phyloP scores from a whole-genome alignment of 2,797 vertebrate species.

The Labeo calbasu region DNA sequence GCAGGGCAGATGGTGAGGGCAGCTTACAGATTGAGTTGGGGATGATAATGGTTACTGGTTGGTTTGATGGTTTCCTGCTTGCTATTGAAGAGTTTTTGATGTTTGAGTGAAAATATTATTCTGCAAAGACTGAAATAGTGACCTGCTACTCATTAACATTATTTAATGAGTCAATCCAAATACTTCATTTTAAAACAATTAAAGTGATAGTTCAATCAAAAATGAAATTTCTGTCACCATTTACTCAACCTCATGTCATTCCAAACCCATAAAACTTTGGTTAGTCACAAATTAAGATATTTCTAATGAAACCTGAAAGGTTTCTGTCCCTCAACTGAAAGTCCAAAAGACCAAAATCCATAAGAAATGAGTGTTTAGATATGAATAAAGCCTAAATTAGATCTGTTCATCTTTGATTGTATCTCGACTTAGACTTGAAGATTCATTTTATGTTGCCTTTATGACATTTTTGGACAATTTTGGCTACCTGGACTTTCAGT shows the following conservation, averaged over 20 bases:
- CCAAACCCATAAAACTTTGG: not conserved
- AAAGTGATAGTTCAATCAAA: not conserved
- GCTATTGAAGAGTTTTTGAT: constrained; percentile 29
- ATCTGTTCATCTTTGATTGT: not conserved
- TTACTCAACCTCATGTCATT: not conserved
- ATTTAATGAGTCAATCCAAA: not conserved
- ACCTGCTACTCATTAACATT: not conserved
- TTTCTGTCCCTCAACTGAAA: not conserved
- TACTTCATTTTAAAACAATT: not conserved
- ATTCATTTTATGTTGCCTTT: not conserved
- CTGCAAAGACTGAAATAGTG: not conserved
- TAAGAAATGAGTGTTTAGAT: not conserved
- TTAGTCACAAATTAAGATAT: not conserved
- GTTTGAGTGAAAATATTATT: not conserved
- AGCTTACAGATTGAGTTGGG: constrained; percentile 42
- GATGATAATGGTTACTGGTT: constrained; percentile 43
- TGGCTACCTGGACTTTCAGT: not conserved
- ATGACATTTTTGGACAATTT: not conserved
- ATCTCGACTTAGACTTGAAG: not conserved
- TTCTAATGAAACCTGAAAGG: not conserved
- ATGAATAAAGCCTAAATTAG: not conserved
- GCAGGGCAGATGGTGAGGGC: constrained; percentile 52
- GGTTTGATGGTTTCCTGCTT: constrained; percentile 36
- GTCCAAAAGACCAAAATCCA: no score
- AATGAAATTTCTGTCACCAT: not conserved